Percentiles rank a stretch among this genome's conserved stretches.
Conservation (phyloP, 2,113 vertebrate genomes). For the Furnarius figulus region DNA sequence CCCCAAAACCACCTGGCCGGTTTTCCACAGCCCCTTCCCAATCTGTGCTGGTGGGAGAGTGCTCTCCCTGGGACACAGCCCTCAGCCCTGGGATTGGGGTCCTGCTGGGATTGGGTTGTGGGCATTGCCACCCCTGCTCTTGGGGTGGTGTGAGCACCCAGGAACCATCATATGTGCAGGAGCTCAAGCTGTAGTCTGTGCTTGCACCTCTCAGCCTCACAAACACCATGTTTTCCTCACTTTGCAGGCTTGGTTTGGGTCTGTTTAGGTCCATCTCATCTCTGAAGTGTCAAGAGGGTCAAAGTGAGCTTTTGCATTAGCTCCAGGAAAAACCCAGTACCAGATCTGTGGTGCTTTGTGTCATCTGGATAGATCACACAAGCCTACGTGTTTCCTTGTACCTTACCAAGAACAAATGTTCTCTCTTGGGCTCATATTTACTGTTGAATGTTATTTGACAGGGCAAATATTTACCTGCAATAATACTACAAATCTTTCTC, state of each 20-base stretch:
- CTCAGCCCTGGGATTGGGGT: not conserved
- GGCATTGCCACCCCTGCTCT: accelerated
- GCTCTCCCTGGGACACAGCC: not conserved
- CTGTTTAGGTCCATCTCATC: not conserved
- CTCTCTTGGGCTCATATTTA: conserved; percentile 28
- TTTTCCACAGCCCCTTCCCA: not conserved
- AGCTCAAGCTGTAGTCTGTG: not conserved
- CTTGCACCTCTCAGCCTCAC: not conserved
- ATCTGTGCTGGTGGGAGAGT: not conserved
- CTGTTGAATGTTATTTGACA: conserved; percentile 52
- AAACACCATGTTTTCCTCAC: not conserved
- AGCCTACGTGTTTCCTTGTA: not conserved
- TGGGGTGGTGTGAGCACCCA: not conserved
- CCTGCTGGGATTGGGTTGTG: not conserved
- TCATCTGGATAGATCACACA: not conserved
- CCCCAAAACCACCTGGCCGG: not conserved
- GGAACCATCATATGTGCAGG: accelerated
- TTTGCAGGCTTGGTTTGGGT: not conserved
- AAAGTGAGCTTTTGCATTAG: not conserved
- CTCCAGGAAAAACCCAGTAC: not conserved
- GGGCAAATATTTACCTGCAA: conserved; percentile 70
- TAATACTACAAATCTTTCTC: conserved; percentile 59
- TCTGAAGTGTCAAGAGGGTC: not conserved
- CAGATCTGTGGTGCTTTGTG: not conserved
- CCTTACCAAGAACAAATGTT: conserved; percentile 52